Conservation (phyloP, 2,888 invertebrate genomes). For the Polyploca ridens region DNA sequence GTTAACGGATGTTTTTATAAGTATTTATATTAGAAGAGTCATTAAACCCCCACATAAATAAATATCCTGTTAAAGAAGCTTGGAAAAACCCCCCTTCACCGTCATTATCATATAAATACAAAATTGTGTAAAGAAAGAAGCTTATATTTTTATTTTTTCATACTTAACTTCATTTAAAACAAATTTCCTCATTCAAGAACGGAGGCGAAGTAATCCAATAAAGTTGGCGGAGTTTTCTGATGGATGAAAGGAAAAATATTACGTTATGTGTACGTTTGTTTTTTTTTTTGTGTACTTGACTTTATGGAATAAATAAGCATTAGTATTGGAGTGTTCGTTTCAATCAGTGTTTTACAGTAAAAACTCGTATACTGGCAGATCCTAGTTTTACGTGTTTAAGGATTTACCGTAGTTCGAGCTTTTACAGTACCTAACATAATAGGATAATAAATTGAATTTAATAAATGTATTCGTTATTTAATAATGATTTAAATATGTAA, state of each 20-base stretch:
- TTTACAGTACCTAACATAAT: no score
- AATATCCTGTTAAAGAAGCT: not conserved
- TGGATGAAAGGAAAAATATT: conserved; percentile 19
- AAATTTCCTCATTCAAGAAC: conserved; percentile 46
- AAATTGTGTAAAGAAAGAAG: not conserved
- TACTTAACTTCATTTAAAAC: conserved; percentile 43
- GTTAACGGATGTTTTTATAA: no score
- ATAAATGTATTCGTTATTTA: no score
- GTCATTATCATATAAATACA: not conserved
- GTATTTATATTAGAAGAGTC: no score
- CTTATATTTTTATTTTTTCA: conserved; percentile 23
- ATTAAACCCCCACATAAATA: no score
- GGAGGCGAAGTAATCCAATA: conserved; percentile 42
- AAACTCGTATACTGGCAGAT: no score
- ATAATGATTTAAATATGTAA: no score
- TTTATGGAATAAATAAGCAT: not conserved
- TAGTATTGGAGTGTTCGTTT: no score
- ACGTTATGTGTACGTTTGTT: conserved; percentile 30
- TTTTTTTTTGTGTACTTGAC: not conserved
- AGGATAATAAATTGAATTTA: no score
- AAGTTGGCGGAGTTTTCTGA: conserved; percentile 25
- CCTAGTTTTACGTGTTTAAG: no score
- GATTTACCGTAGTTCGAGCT: no score
- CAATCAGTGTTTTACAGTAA: no score
- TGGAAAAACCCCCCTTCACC: not conserved